These are phyloP conservation scores for Oscheius sp. DNA, from an alignment of 2,888 invertebrate species.

Conservation along the genomic window DNA sequence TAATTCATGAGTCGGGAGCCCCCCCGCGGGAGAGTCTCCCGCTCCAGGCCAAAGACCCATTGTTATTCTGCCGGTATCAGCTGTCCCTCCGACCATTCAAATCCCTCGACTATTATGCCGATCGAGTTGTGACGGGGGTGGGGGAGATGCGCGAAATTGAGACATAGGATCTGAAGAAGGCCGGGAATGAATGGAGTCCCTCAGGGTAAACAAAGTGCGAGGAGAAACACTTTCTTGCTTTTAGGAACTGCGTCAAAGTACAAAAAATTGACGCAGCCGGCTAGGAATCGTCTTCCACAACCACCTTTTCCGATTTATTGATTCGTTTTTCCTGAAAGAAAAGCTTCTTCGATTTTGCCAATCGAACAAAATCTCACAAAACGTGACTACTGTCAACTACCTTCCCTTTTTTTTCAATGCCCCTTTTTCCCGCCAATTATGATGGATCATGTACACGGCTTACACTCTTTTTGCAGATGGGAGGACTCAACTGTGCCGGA, in stretches of 20 bases:
- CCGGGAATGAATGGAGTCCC: background rate
- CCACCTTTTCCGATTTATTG: conserved; percentile 13
- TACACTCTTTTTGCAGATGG: conserved; percentile 19
- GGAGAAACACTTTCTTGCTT: too few species aligned
- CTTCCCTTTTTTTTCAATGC: background rate
- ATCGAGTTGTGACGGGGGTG: background rate
- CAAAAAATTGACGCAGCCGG: too few species aligned
- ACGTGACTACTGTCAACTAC: background rate
- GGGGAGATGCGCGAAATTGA: conserved; percentile 11
- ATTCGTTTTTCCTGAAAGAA: background rate
- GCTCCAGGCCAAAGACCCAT: background rate
- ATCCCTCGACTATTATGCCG: conserved; percentile 19
- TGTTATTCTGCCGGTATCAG: conserved; percentile 29
- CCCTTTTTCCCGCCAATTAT: conserved; percentile 13
- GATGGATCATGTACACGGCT: conserved; percentile 32
- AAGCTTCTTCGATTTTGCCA: too few species aligned
- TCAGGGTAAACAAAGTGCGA: background rate
- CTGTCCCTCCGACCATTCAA: conserved; percentile 10
- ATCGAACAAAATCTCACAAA: background rate
- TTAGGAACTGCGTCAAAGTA: too few species aligned
- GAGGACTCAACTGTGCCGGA: conserved; percentile 43
- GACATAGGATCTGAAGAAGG: background rate
- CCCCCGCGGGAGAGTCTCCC: background rate
- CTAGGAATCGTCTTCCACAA: background rate
- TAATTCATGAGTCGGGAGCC: conserved; percentile 17